Conservation (phyloP, 2,888 invertebrate species). For the Drosophila nr. medialis region DNA sequence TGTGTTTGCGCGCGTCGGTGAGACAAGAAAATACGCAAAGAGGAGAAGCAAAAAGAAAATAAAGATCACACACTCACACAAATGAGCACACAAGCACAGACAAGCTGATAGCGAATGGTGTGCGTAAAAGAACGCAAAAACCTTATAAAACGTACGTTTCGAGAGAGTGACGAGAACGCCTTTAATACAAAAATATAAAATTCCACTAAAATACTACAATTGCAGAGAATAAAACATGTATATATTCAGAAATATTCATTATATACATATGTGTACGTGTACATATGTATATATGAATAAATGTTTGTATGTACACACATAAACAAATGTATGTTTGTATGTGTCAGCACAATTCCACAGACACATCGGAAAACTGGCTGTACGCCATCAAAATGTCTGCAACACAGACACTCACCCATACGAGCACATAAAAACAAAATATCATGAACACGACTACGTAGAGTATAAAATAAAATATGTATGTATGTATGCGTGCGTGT, state of each 20-base stretch:
- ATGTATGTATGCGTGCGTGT: slow-evolving; percentile 31
- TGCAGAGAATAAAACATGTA: slow-evolving; percentile 9
- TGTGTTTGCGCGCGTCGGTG: slow-evolving; percentile 29
- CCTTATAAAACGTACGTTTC: slow-evolving; percentile 28
- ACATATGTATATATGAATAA: slow-evolving; percentile 1
- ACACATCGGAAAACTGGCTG: slow-evolving; percentile 77
- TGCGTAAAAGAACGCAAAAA: slow-evolving; percentile 40
- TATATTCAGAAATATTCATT: slow-evolving; percentile 6
- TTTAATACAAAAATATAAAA: slow-evolving; percentile 40
- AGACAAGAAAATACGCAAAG: slow-evolving; percentile 20
- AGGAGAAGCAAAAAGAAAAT: slow-evolving; percentile 32
- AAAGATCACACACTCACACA: slow-evolving; percentile 43
- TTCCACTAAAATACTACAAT: slow-evolving; percentile 28
- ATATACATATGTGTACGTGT: neutral
- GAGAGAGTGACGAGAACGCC: slow-evolving; percentile 46
- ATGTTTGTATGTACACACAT: slow-evolving; percentile 2
- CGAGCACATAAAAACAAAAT: slow-evolving; percentile 35
- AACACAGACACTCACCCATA: slow-evolving; percentile 57
- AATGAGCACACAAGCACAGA: slow-evolving; percentile 8
- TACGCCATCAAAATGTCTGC: slow-evolving; percentile 71
- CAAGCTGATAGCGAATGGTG: slow-evolving; percentile 35
- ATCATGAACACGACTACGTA: slow-evolving; percentile 40
- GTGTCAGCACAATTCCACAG: slow-evolving; percentile 28
- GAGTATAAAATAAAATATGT: slow-evolving; percentile 50
- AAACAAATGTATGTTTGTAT: slow-evolving; percentile 7